Base-by-base conservation (phyloP, 1,140 invertebrate genomes). In the Pseudomyrmex gracilis region DNA sequence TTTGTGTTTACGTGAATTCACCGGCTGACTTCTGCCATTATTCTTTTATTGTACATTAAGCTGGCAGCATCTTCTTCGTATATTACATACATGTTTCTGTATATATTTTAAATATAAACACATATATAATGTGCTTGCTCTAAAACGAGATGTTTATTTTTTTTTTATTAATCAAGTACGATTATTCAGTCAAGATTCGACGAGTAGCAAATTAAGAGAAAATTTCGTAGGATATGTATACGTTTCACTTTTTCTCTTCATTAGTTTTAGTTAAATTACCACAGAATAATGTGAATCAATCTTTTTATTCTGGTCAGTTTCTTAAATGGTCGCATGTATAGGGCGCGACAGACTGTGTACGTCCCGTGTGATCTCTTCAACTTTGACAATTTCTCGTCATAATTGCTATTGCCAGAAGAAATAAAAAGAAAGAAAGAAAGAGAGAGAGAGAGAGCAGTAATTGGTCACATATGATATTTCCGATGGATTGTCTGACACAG, bases 351-450 rank as follows among this genome's bases (percentile, higher is more conserved):
- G n/a, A 13, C 49, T 53, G 5, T 13, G 20, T 20, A 53, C 45
- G 17, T 12, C n/a, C 12, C 22, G 49, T 8, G 13, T 51, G 67
- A 55, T 4, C 13, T 70, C 13, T 70, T 53, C 20, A 70, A 70
- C 49, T 70, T 70, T 55, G 49, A 70, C 49, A 51, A 70, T 70
- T 70, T 55, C 12, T 53, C 66, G 2, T 15, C n/a, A 51, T 24
- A 4, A 68, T 1, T 49, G 13, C 9, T 53, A 22, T 15, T 34
- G 9, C 24, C 22, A 13, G 49, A 51, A 51, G 12, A 51, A 15
- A 43, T 15, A 64, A 12, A 43, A 24, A 63, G 8, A 15, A 24
- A 63, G 2, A 64, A 4, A 43, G 13, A 45, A 13, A 15, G 2
- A 15, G 12, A 51, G 13, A 43, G 13, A 22, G 10, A 22, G 17